Evolutionary conservation across 2,888 invertebrate genomes (phyloP).

Genomic region (Anticlea derivata): DNA sequence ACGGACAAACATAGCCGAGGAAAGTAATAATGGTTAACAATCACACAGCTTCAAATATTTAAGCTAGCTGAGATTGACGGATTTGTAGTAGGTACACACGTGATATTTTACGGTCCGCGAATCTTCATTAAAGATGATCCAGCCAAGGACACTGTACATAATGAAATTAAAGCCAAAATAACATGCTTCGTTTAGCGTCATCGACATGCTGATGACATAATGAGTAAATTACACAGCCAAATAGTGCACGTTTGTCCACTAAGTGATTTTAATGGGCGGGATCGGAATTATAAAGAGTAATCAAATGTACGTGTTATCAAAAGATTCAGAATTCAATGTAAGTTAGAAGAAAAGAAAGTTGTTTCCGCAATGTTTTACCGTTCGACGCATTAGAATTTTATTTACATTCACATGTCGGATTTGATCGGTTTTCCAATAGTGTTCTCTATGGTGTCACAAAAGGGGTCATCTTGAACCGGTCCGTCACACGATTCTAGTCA

Average conservation of each 20-base stretch:
- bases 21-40: constrained; percentile 42
- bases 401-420: constrained; percentile 51
- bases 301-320: background rate
- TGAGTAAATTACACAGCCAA: constrained; percentile 8
- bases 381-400: constrained; percentile 55
- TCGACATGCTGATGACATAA: constrained; percentile 11
- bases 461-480: constrained; percentile 67
- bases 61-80: constrained; percentile 17
- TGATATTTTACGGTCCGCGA: constrained; percentile 64
- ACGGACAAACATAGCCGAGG: constrained; percentile 51
- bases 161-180: constrained; percentile 50
- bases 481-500: constrained; percentile 71
- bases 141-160: constrained; percentile 57
- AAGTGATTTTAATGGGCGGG: constrained; percentile 18
- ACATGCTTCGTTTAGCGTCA: constrained; percentile 40
- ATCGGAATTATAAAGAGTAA: constrained; percentile 8
- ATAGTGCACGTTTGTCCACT: constrained; percentile 8
- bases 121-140: constrained; percentile 60
- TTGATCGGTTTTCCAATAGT: constrained; percentile 46
- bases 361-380: constrained; percentile 31
- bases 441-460: constrained; percentile 51
- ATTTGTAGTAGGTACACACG: constrained; percentile 48
- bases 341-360: constrained; percentile 8
- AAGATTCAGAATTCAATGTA: background rate
- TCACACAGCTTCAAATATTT: constrained; percentile 11